Evolutionary conservation across 1,140 invertebrate species (phyloP).

Genomic region (Drosophila funebris): DNA sequence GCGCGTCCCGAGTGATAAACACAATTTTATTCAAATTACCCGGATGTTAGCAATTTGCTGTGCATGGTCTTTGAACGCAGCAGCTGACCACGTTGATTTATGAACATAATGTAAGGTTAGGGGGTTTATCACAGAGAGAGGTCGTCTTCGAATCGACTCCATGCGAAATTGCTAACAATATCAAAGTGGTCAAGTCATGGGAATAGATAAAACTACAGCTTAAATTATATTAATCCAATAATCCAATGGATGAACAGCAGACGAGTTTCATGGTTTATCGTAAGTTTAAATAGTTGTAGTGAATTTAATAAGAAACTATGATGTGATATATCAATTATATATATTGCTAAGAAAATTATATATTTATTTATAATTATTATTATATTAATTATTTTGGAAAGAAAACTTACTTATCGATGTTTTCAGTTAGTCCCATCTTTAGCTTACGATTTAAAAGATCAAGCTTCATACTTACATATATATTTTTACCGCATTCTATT

Average conservation of each 20-base stretch:
- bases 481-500: too few relatives aligned
- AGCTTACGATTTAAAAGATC: too few relatives aligned
- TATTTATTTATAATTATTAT: too few relatives aligned
- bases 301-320: background rate
- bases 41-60: constrained; percentile 75
- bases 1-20: constrained; percentile 52
- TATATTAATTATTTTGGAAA: too few relatives aligned
- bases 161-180: constrained; percentile 7
- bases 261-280: too few relatives aligned
- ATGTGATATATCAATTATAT: too few relatives aligned
- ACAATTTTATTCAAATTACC: constrained; percentile 76
- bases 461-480: background rate
- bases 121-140: background rate
- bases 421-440: too few relatives aligned
- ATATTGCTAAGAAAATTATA: too few relatives aligned
- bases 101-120: constrained; percentile 41
- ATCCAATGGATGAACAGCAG: too few relatives aligned
- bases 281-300: background rate
- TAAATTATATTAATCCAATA: background rate
- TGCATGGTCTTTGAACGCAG: constrained; percentile 59
- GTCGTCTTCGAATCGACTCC: background rate
- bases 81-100: constrained; percentile 62
- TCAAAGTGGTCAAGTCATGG: background rate
- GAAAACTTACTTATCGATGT: too few relatives aligned
- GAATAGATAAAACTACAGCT: background rate